Percentiles rank a stretch among this genome's conserved stretches.
Evolutionary conservation across 2,113 vertebrate genomes (phyloP).

Genomic region (Oxygymnocypris stewartii): DNA sequence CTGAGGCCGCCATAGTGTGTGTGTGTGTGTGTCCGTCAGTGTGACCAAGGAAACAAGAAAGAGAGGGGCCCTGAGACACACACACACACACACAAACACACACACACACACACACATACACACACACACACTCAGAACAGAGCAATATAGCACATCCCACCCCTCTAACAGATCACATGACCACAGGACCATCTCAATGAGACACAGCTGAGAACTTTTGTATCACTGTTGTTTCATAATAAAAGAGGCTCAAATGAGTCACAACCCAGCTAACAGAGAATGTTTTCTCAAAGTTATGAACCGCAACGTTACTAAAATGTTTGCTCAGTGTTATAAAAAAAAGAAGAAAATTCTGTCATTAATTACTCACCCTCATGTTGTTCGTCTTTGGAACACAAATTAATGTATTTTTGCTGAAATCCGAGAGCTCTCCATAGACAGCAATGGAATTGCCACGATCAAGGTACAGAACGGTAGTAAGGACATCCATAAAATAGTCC

Average conservation of each 20-base stretch:
- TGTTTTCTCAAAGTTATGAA: background rate
- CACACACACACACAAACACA: constrained; percentile 39
- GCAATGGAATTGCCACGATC: no score
- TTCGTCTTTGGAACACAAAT: no score
- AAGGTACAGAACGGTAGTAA: no score
- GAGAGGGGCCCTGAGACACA: constrained; percentile 54
- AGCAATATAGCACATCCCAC: constrained; percentile 26
- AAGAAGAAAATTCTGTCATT: no score
- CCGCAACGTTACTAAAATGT: background rate
- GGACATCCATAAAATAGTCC: no score
- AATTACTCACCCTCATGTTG: no score
- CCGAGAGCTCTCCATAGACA: no score
- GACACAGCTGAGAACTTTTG: background rate
- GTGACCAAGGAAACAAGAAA: constrained; percentile 58
- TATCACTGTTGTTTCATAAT: no score
- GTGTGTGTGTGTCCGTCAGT: constrained; percentile 60
- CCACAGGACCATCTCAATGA: background rate
- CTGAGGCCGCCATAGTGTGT: constrained; percentile 70
- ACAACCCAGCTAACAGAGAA: background rate
- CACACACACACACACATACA: no score
- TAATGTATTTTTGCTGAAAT: no score
- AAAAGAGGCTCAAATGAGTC: background rate
- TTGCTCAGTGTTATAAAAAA: no score
- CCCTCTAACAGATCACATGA: constrained; percentile 4
- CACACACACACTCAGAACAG: constrained; percentile 14